Base-by-base conservation (phyloP, 2,888 invertebrate genomes). In the Eumerus sabulonum region DNA sequence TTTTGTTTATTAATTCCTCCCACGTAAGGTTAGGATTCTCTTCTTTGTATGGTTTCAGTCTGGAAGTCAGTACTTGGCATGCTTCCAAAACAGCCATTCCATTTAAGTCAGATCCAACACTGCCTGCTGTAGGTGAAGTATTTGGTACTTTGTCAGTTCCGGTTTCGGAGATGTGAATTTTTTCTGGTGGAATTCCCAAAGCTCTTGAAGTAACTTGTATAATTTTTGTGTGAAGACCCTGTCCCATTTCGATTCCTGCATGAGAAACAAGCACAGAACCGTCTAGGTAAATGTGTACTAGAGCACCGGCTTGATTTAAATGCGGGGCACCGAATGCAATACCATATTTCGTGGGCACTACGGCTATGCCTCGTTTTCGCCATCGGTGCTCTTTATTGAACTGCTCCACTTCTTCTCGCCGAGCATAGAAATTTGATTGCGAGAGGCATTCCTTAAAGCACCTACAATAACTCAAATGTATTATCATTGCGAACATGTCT, bases 221-320 rank as follows among this genome's bases (percentile, higher is more conserved):
- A 94, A 98, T 96, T 91, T 98, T 98, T 0, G 96, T 98, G 86
- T 98, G 95, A 3, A 99, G 90, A 1, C 98, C 98, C 90, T 98
- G 98, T 0, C 98, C 98, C 94, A 98, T 98, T 91, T 98, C 98
- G 9, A 95, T 94, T n/a, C 98, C 98, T 35, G 96, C 97, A 86
- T 97, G 97, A 0, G 94, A 93, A 14, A 98, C 84, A 11, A 98
- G 90, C 1, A 98, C 96, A 0, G 97, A 96, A 0, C 97, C 98
- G 87, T 96, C 96, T 0, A 90, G 90, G 86, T 98, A 97, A n/a
- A 97, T 91, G 45, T 96, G 92, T 1, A 98, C 91, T 62, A 98
- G 90, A 0, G 98, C 97, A 7, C 96, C 97, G 1, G 93, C 94
- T 90, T 97, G 97, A 87, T 96, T 96, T 27, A 97, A 87, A 84